Conservation (phyloP, 2,113 vertebrate genomes). For the Perognathus longimembris region DNA sequence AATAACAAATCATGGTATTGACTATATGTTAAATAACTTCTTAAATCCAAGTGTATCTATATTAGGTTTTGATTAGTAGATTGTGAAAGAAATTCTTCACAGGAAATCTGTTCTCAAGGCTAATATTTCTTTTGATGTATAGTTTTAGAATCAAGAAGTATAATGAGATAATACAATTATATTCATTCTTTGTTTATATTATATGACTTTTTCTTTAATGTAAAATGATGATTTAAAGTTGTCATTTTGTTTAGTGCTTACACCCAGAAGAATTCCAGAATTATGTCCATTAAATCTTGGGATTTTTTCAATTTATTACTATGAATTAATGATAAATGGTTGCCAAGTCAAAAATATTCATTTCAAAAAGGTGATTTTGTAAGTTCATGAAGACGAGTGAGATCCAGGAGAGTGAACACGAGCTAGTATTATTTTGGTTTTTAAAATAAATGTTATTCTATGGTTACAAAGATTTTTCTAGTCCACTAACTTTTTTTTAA, state of each 20-base stretch:
- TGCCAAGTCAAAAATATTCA: slow-evolving; percentile 54
- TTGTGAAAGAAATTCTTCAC: neutral
- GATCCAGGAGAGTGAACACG: slow-evolving; percentile 32
- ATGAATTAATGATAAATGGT: slow-evolving; percentile 56
- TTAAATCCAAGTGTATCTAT: neutral
- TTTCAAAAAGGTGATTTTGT: neutral
- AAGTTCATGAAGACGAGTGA: neutral
- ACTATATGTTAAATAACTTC: neutral
- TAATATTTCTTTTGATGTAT: neutral
- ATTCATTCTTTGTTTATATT: neutral
- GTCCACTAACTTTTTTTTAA: too few species aligned
- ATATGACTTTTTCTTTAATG: neutral
- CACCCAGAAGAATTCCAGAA: slow-evolving; percentile 50
- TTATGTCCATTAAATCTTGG: slow-evolving; percentile 46
- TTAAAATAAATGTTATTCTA: slow-evolving; percentile 26
- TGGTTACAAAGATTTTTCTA: neutral
- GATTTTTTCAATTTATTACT: slow-evolving; percentile 60
- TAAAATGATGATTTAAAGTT: neutral
- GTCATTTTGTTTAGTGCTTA: neutral
- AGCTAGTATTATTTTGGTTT: neutral
- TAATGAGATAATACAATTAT: neutral
- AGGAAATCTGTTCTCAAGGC: neutral
- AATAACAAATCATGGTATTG: neutral
- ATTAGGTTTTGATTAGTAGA: neutral
- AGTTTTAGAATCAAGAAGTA: neutral